Evolutionary conservation across 2,888 invertebrate species (phyloP), one percentile per base, ranked within the genome.

Genomic region (Pycnomerus fuliginosus): DNA sequence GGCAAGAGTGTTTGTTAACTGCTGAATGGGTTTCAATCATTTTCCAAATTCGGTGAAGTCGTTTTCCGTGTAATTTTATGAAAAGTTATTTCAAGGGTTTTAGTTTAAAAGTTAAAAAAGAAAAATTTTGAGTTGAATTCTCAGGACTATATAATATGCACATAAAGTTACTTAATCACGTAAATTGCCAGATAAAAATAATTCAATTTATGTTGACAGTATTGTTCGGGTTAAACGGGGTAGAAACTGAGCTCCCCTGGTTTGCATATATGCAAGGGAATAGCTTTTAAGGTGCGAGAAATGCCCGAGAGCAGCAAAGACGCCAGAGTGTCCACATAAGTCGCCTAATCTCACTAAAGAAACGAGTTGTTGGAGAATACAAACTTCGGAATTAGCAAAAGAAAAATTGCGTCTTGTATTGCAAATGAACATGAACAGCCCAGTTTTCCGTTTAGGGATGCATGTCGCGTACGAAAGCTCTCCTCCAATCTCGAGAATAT

Each of bases 371-470:
- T 65, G 57, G 55, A 56, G 67, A 67, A 69, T 68, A 69, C 67
- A 67, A 69, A 69, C 59, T 65, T 53, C 56, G 43, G 63, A 65
- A 68, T 68, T 68, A 65, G 58, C 58, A 53, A 55, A 59, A 63
- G 64, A 67, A 67, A 67, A 67, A 67, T 64, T 61, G 64, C 57
- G 54, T 55, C 55, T 55, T 58, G 61, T 62, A 61, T 64, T 60
- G 63, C 58, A 64, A 66, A 63, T 61, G 61, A 63, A 61, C 59
- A 55, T 51, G 59, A 58, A 58, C 56, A 55, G 53, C 56, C 54
- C 61, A 53, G 53, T 51, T 57, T 54, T 51, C 65, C 60, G 55
- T 59, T 68, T 66, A 60, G 39, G 45, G 52, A 67, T 68, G 65
- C 66, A 57, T 50, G 55, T 52, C 61, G 59, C 65, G 65, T 66